Evolutionary conservation across 92 coral and sea anemone species (phyloP), one percentile per base, ranked within the genome.

Genomic region (Phymanthus crucifer): DNA sequence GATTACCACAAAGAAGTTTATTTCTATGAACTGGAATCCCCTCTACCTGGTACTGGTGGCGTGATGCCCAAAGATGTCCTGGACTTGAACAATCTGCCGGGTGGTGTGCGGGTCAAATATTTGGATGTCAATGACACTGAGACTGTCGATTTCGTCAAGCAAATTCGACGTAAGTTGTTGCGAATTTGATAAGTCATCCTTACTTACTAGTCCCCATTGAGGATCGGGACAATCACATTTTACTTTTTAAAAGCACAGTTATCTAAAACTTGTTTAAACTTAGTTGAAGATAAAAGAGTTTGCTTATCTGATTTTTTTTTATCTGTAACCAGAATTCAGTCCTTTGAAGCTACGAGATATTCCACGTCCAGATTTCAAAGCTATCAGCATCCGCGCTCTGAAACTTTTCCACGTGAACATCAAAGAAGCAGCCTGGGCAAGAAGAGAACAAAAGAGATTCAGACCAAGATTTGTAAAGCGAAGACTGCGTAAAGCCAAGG

Each of bases 31-130:
- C 24, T 83, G 17, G 73, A 48, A 35, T 32, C 66, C 11, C 17
- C 23, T 18, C 76, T 94, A 83, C 97, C 98, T 3, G 92, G 89
- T 11, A 85, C 94, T 10, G 61, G 74, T 33, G 77, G 82, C 16
- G 33, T 84, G 3, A 40, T 54, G 13, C 87, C 94, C 13, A 57
- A 78, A 12, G 77, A 80, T 4, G 69, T 92, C 19, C 5, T 61
- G 29, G 67, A 80, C 73, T 65, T 0, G 78, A 71, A 26, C 0
- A 33, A 27, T 4, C 29, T 77, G 9, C 81, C 81, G 3, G 81
- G 81, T 8, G 73, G 73, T 11, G 32, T 77, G 9, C 61, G 57
- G 34, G 71, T 58, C 9, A 72, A 77, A 23, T 77, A 76, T n/a
- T 1, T 7, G 21, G 67, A 56, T 54, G 64, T 24, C 31, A 21